These are phyloP conservation scores for Eclectus roratus DNA, from an alignment of 2,113 vertebrate genomes.

Conservation along the genomic window DNA sequence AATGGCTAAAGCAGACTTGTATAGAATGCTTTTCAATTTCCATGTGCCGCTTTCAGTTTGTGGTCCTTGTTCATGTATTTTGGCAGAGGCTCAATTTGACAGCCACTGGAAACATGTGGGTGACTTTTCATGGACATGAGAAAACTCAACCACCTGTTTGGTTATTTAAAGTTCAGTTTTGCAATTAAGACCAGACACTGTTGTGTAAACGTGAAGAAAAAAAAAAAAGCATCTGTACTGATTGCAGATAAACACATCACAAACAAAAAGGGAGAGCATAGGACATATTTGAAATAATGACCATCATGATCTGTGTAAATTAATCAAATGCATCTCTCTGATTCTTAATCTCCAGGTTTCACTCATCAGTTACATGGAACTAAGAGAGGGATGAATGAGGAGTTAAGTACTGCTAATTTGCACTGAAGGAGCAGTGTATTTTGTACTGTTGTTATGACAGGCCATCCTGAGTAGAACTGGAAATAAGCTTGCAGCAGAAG, in stretches of 20 bases:
- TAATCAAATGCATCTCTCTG: background rate
- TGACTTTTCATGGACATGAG: background rate
- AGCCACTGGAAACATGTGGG: background rate
- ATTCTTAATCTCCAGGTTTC: background rate
- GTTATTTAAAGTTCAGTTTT: background rate
- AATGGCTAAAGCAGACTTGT: background rate
- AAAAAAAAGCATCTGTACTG: background rate
- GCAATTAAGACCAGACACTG: background rate
- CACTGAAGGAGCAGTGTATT: background rate
- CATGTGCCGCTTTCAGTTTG: background rate
- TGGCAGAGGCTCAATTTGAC: background rate
- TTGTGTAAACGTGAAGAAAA: background rate
- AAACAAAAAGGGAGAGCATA: background rate
- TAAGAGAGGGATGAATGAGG: background rate
- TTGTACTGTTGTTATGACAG: background rate
- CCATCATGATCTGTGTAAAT: background rate
- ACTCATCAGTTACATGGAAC: accelerated
- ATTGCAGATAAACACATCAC: background rate
- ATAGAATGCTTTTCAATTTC: background rate
- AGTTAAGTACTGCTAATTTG: background rate
- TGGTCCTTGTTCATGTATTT: accelerated
- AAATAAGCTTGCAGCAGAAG: background rate
- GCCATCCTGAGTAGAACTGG: background rate
- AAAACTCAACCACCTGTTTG: background rate
- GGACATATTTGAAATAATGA: background rate